These are phyloP conservation scores for Rhagonycha lutea DNA, from an alignment of 2,888 invertebrate genomes.

Conservation along the genomic window DNA sequence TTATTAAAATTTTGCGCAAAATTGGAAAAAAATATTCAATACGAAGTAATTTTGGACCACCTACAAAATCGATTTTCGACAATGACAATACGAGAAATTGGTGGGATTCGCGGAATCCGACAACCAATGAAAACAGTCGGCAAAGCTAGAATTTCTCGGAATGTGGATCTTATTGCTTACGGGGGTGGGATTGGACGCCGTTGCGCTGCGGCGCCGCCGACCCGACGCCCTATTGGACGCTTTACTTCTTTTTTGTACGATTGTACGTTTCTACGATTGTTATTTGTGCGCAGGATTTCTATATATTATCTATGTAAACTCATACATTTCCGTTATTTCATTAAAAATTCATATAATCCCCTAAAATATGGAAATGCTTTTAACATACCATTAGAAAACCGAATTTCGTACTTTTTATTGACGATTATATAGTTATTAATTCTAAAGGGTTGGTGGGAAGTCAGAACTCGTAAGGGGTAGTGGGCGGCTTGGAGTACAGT, in stretches of 20 bases:
- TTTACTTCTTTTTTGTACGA: slow-evolving; percentile 47
- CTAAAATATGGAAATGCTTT: neutral
- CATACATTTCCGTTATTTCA: neutral
- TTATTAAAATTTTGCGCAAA: neutral
- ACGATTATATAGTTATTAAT: slow-evolving; percentile 30
- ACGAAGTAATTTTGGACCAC: slow-evolving; percentile 21
- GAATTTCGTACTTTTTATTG: slow-evolving; percentile 24
- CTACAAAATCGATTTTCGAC: slow-evolving; percentile 36
- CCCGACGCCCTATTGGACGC: slow-evolving; percentile 47
- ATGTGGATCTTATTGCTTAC: slow-evolving; percentile 53
- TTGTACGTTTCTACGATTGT: slow-evolving; percentile 42
- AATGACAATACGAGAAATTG: slow-evolving; percentile 56
- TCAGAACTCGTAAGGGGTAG: slow-evolving; percentile 27
- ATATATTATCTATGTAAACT: slow-evolving; percentile 15
- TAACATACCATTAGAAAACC: neutral
- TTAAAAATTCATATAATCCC: neutral
- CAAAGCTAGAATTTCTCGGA: slow-evolving; percentile 53
- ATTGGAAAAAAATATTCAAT: slow-evolving; percentile 9
- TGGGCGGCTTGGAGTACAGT: slow-evolving; percentile 27
- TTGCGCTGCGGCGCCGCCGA: slow-evolving; percentile 45
- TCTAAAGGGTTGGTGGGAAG: slow-evolving; percentile 30
- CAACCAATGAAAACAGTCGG: slow-evolving; percentile 52
- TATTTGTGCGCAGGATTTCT: slow-evolving; percentile 39
- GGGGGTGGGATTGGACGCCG: slow-evolving; percentile 50
- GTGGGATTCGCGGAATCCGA: slow-evolving; percentile 52